Conservation (phyloP, 1,140 invertebrate genomes). For the Cephus cinctus region DNA sequence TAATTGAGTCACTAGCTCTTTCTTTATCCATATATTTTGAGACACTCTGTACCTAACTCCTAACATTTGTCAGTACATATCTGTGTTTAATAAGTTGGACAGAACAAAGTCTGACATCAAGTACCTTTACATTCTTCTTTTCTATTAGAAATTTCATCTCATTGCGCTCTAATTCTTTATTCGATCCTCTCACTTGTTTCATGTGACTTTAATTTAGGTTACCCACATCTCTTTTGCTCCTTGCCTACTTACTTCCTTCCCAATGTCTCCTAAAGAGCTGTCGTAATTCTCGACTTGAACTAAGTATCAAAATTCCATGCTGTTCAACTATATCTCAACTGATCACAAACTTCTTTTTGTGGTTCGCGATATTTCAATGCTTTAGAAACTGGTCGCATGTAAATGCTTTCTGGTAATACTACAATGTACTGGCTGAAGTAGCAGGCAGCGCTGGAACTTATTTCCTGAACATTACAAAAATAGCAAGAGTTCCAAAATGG, state of each 20-base stretch:
- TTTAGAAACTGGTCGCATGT: not conserved
- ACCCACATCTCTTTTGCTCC: too few relatives aligned
- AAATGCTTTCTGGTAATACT: not conserved
- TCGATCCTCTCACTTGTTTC: too few relatives aligned
- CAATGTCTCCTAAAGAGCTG: not conserved
- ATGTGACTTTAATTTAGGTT: too few relatives aligned
- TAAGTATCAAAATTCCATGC: not conserved
- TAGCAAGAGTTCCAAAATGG: too few relatives aligned
- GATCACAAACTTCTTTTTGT: not conserved
- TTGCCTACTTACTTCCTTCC: too few relatives aligned
- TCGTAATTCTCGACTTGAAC: not conserved
- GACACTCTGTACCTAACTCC: conserved; percentile 18
- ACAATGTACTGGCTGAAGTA: not conserved
- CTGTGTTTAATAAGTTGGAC: too few relatives aligned
- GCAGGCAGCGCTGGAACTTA: not conserved
- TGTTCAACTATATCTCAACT: too few relatives aligned
- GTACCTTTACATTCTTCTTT: too few relatives aligned
- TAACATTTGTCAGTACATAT: conserved; percentile 22
- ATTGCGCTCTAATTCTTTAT: too few relatives aligned
- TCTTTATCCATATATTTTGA: conserved; percentile 22
- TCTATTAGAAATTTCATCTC: too few relatives aligned
- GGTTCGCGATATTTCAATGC: not conserved
- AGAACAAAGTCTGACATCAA: too few relatives aligned
- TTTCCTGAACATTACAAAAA: too few relatives aligned
- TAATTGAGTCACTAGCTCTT: conserved; percentile 2